A percentile compares a stretch with the other conserved stretches of the same genome.
Evolutionary conservation across 2,888 invertebrate genomes (phyloP).

Genomic region (Zhengitettix transpicula): DNA sequence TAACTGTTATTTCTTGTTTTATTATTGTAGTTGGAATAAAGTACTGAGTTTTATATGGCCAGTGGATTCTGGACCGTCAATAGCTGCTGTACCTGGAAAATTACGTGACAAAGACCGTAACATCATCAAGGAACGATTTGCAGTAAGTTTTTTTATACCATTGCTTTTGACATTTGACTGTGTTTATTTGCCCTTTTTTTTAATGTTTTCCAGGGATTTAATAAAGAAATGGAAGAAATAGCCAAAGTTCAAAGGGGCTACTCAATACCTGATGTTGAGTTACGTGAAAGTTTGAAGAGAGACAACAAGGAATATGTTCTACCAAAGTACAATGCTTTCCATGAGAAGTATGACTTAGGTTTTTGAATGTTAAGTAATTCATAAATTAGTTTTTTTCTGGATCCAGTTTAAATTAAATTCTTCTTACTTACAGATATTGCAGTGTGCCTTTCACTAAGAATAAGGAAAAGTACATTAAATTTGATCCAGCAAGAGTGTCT

Average conservation of each 20-base stretch:
- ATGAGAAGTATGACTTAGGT: constrained; percentile 42
- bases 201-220: constrained; percentile 54
- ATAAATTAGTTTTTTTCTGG: neutral
- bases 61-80: constrained; percentile 44
- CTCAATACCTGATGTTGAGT: constrained; percentile 82
- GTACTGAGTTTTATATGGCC: constrained; percentile 56
- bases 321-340: constrained; percentile 70
- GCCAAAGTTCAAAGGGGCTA: constrained; percentile 72
- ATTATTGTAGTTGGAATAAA: constrained; percentile 60
- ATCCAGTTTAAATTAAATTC: neutral
- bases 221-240: constrained; percentile 88
- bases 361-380: neutral
- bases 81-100: constrained; percentile 39
- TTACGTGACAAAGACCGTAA: constrained; percentile 74
- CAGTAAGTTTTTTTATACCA: constrained; percentile 37
- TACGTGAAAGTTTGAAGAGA: constrained; percentile 71
- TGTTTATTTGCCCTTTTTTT: constrained; percentile 5
- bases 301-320: constrained; percentile 80
- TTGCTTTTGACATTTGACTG: too few relatives aligned
- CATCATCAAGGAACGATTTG: constrained; percentile 74
- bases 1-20: neutral
- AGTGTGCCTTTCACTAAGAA: constrained; percentile 77
- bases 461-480: constrained; percentile 83
- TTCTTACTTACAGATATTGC: constrained; percentile 38
- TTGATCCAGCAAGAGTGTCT: constrained; percentile 69